Percentiles rank a stretch among this genome's conserved stretches.
Evolutionary conservation across 2,888 invertebrate species (phyloP).

Genomic region (Cheilosia impressa): DNA sequence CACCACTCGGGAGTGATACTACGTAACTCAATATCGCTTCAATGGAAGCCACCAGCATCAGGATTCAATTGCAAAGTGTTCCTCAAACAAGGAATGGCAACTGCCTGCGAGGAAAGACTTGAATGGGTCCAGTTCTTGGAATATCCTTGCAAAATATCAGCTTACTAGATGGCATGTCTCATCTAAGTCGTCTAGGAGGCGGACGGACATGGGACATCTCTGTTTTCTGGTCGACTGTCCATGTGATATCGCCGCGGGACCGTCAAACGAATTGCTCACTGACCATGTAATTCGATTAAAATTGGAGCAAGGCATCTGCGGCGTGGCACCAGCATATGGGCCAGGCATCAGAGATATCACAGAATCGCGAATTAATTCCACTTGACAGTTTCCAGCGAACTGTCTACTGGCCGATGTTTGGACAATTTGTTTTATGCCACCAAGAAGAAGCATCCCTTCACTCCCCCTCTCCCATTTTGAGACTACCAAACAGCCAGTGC

Average conservation of each 20-base stretch:
- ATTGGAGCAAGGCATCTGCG: constrained; percentile 48
- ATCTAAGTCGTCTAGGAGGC: constrained; percentile 63
- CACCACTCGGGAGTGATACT: constrained; percentile 32
- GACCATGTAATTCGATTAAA: constrained; percentile 73
- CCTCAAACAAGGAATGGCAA: constrained; percentile 54
- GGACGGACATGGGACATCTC: constrained; percentile 25
- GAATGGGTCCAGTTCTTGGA: constrained; percentile 58
- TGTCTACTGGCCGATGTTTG: constrained; percentile 60
- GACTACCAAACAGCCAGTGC: constrained; percentile 59
- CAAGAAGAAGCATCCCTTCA: not conserved
- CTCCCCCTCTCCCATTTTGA: not conserved
- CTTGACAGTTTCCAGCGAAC: constrained; percentile 68
- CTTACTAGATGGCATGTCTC: constrained; percentile 61
- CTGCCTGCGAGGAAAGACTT: constrained; percentile 25
- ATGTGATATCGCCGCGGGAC: constrained; percentile 47
- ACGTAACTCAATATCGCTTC: constrained; percentile 66
- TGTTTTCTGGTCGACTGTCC: constrained; percentile 2
- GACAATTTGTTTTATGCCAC: constrained; percentile 69
- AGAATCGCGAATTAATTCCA: constrained; percentile 68
- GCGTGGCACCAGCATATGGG: not conserved
- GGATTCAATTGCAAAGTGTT: constrained; percentile 67
- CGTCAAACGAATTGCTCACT: constrained; percentile 67
- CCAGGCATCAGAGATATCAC: constrained; percentile 32
- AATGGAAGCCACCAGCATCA: constrained; percentile 18
- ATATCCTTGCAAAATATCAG: constrained; percentile 68